Percentiles rank a stretch among this genome's conserved stretches.
Conservation (phyloP, 2,888 invertebrate genomes). For the Eilema depressum region DNA sequence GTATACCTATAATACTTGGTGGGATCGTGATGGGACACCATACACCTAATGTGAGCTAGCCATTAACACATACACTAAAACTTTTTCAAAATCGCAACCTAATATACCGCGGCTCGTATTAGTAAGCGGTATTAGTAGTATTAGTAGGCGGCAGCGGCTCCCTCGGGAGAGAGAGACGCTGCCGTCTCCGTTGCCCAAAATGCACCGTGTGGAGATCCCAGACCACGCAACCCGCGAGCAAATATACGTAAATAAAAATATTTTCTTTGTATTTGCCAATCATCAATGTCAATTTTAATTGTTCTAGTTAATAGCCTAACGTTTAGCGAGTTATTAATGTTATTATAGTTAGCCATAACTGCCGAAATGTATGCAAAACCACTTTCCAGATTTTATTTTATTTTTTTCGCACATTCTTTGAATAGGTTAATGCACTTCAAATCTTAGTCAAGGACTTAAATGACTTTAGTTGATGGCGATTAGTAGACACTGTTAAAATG, state of each 20-base stretch:
- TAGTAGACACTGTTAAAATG: too few species aligned
- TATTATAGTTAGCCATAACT: constrained; percentile 16
- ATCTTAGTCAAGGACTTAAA: not conserved
- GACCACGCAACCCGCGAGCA: not conserved
- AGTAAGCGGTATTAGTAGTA: too few species aligned
- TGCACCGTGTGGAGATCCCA: too few species aligned
- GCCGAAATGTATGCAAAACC: constrained; percentile 20
- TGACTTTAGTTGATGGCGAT: too few species aligned
- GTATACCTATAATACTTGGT: too few species aligned
- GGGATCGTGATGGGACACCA: too few species aligned
- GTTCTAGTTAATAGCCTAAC: constrained; percentile 14
- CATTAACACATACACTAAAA: too few species aligned
- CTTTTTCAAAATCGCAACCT: not conserved
- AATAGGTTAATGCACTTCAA: not conserved
- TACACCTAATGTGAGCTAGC: too few species aligned
- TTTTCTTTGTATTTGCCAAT: constrained; percentile 17
- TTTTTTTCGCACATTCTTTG: not conserved
- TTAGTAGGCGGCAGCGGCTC: too few species aligned
- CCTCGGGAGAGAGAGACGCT: too few species aligned
- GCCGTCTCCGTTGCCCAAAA: too few species aligned
- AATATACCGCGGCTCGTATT: too few species aligned
- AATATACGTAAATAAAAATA: not conserved
- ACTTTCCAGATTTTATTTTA: constrained; percentile 19
- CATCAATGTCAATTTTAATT: constrained; percentile 23
- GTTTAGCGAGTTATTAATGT: constrained; percentile 10